Conservation (phyloP, 1,140 invertebrate species). For the Cotesia typhae region DNA sequence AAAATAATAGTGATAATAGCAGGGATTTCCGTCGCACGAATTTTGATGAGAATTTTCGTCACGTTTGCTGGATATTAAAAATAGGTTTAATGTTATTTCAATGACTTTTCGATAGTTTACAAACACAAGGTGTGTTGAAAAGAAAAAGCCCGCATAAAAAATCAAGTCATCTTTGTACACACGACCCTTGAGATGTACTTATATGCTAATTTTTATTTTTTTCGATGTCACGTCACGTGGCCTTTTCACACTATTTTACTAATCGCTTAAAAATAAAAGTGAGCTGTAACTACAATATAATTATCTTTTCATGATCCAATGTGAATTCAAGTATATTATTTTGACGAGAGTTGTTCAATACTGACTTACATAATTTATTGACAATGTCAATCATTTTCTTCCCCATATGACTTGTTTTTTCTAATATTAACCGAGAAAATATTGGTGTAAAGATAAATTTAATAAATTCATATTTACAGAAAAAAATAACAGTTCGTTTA, state of each 20-base stretch:
- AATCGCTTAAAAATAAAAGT: conserved; percentile 50
- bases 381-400: no score
- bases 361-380: no score
- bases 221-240: conserved; percentile 62
- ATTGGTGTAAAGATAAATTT: no score
- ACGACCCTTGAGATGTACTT: neutral
- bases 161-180: conserved; percentile 42
- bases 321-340: neutral
- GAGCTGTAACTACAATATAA: neutral
- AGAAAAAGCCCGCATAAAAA: conserved; percentile 46
- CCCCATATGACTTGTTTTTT: no score
- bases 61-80: conserved; percentile 15
- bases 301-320: neutral
- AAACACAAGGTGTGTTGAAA: conserved; percentile 48
- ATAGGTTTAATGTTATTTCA: conserved; percentile 57
- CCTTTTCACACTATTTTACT: conserved; percentile 58
- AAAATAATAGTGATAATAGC: neutral
- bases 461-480: no score
- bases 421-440: no score
- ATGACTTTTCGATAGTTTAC: conserved; percentile 65
- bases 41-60: neutral
- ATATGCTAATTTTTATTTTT: conserved; percentile 60
- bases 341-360: no score
- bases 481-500: no score
- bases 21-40: conserved; percentile 33